Evolutionary conservation across 2,888 invertebrate genomes (phyloP).

Genomic region (Lypha dubia): DNA sequence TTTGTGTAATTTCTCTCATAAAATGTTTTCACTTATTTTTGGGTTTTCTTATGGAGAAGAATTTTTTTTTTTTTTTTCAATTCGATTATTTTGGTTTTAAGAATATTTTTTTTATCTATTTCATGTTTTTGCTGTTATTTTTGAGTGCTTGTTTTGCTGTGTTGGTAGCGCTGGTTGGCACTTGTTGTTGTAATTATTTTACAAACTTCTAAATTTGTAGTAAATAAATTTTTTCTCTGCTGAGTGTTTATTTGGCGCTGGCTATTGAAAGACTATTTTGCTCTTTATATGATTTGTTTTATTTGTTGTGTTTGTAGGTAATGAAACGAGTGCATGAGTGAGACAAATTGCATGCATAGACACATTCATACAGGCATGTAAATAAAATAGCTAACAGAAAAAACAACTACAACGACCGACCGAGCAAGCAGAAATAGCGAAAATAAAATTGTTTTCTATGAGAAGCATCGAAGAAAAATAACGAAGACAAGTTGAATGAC

Average conservation of each 20-base stretch:
- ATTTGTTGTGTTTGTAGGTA: slow-evolving; percentile 3
- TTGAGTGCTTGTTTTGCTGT: slow-evolving; percentile 45
- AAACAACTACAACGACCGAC: background rate
- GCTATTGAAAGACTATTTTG: slow-evolving; percentile 59
- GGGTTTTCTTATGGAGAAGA: slow-evolving; percentile 28
- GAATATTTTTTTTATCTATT: background rate
- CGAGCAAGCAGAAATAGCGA: slow-evolving; percentile 25
- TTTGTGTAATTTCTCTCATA: slow-evolving; percentile 48
- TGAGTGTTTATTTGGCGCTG: slow-evolving; percentile 65
- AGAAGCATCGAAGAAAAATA: slow-evolving; percentile 22
- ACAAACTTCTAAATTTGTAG: slow-evolving; percentile 39
- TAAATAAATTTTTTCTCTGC: slow-evolving; percentile 33
- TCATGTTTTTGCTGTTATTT: slow-evolving; percentile 34
- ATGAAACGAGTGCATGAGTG: slow-evolving; percentile 54
- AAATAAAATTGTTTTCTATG: slow-evolving; percentile 42
- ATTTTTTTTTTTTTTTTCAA: slow-evolving; percentile 38
- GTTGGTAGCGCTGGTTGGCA: slow-evolving; percentile 62
- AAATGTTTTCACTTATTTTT: slow-evolving; percentile 56
- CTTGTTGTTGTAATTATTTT: slow-evolving; percentile 55
- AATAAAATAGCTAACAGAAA: slow-evolving; percentile 25
- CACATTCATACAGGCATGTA: slow-evolving; percentile 30
- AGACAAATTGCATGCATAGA: slow-evolving; percentile 53
- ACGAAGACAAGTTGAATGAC: slow-evolving; percentile 82
- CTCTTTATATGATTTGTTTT: slow-evolving; percentile 23
- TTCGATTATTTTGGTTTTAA: slow-evolving; percentile 30